Conservation (phyloP, 2,797 vertebrate genomes). For the Anguilla marmorata region DNA sequence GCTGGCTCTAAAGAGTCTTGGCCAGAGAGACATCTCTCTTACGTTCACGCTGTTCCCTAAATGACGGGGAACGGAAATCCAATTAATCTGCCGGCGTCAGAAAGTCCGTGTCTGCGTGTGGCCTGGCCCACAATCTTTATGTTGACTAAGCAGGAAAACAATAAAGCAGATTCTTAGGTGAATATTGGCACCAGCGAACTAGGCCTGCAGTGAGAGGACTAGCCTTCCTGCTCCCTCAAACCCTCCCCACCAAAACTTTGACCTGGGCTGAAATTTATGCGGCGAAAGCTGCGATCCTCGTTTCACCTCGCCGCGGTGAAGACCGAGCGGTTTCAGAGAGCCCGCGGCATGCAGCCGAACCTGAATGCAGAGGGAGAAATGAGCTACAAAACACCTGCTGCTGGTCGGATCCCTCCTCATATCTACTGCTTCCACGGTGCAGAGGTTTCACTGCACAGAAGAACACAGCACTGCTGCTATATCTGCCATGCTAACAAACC, state of each 20-base stretch:
- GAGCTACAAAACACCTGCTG: neutral
- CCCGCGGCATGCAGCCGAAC: constrained; percentile 21
- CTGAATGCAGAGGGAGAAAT: constrained; percentile 18
- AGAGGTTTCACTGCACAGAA: neutral
- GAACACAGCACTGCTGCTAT: neutral
- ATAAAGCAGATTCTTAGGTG: constrained; percentile 14
- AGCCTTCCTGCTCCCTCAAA: neutral
- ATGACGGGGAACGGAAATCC: constrained; percentile 7
- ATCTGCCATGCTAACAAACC: neutral
- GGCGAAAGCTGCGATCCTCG: neutral
- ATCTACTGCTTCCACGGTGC: constrained; percentile 18
- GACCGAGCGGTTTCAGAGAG: neutral
- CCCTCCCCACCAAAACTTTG: constrained; percentile 28
- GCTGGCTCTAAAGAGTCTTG: neutral
- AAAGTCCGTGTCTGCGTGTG: neutral
- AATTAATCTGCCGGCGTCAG: constrained; percentile 18
- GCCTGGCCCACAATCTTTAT: neutral
- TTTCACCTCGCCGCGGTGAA: no score
- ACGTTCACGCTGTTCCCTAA: neutral
- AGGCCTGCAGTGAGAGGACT: constrained; percentile 26
- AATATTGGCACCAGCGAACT: constrained; percentile 36
- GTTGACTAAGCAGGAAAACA: neutral
- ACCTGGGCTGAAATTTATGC: constrained; percentile 20
- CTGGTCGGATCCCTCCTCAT: constrained; percentile 36
- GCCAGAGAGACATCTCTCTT: neutral